A percentile compares a stretch with the other conserved stretches of the same genome.
These are phyloP conservation scores for Temnothorax curvispinosus DNA, from an alignment of 1,140 invertebrate species.

Conservation along the genomic window DNA sequence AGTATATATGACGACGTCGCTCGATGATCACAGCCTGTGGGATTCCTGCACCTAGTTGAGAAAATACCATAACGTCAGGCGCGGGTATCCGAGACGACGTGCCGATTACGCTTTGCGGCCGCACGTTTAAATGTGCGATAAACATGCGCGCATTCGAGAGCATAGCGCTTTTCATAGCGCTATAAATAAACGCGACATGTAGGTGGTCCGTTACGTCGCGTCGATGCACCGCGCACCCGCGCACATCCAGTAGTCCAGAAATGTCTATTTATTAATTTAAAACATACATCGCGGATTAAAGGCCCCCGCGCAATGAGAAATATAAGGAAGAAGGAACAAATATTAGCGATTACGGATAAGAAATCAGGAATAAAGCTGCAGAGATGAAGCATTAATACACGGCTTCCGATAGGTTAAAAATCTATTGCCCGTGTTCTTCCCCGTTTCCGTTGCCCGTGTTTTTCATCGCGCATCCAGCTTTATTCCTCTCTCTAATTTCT, in stretches of 20 bases:
- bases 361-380: too few species aligned
- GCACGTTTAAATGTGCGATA: slow-evolving; percentile 23
- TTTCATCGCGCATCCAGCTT: too few species aligned
- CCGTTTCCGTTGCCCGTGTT: too few species aligned
- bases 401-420: too few species aligned
- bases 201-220: slow-evolving; percentile 11
- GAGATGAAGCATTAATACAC: too few species aligned
- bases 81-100: not conserved
- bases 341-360: too few species aligned
- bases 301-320: too few species aligned
- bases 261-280: slow-evolving; percentile 50
- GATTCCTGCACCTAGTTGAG: not conserved
- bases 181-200: slow-evolving; percentile 46
- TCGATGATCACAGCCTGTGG: not conserved
- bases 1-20: not conserved
- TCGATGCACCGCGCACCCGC: slow-evolving; percentile 7
- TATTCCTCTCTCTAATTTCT: too few species aligned
- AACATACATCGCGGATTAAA: not conserved
- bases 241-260: not conserved
- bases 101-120: slow-evolving; percentile 28
- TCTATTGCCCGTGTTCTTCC: too few species aligned
- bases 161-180: slow-evolving; percentile 9
- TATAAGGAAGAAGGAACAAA: too few species aligned
- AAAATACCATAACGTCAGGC: not conserved
- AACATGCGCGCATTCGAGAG: slow-evolving; percentile 25